phyloP scores from a whole-genome alignment of 2,797 vertebrate species.

The Periophthalmus magnuspinnatus region DNA sequence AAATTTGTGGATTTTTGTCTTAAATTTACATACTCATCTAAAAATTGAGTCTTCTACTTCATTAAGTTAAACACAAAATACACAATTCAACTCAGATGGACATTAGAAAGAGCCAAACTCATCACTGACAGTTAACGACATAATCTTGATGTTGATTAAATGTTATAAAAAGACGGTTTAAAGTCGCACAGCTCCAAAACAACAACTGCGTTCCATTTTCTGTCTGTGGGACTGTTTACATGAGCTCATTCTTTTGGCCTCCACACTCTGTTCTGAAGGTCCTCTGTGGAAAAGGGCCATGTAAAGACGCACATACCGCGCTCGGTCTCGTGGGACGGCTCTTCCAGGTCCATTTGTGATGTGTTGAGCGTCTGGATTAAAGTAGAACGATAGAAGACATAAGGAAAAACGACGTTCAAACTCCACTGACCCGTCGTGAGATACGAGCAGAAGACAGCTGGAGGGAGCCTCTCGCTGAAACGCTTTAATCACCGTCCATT shows the following conservation, averaged over 20 bases:
- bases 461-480: conserved; percentile 12
- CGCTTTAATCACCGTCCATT: not conserved
- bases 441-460: conserved; percentile 24
- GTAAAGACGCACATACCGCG: conserved; percentile 36
- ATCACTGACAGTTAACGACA: too few relatives aligned
- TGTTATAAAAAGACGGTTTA: too few relatives aligned
- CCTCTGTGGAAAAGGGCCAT: conserved; percentile 26
- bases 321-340: conserved; percentile 35
- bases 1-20: too few relatives aligned
- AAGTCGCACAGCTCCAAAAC: too few relatives aligned
- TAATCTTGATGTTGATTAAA: too few relatives aligned
- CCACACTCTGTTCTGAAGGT: conserved; percentile 41
- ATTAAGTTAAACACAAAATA: too few relatives aligned
- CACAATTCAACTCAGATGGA: too few relatives aligned
- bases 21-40: too few relatives aligned
- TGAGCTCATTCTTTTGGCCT: conserved; percentile 51
- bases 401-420: conserved; percentile 11
- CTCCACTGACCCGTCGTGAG: conserved; percentile 13
- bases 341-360: conserved; percentile 51
- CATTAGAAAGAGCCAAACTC: too few relatives aligned
- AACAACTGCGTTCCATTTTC: too few relatives aligned
- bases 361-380: conserved; percentile 36
- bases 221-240: conserved; percentile 43
- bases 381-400: conserved; percentile 3
- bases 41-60: too few relatives aligned